phyloP scores from a whole-genome alignment of 2,113 vertebrate species.

The Alouatta palliata region DNA sequence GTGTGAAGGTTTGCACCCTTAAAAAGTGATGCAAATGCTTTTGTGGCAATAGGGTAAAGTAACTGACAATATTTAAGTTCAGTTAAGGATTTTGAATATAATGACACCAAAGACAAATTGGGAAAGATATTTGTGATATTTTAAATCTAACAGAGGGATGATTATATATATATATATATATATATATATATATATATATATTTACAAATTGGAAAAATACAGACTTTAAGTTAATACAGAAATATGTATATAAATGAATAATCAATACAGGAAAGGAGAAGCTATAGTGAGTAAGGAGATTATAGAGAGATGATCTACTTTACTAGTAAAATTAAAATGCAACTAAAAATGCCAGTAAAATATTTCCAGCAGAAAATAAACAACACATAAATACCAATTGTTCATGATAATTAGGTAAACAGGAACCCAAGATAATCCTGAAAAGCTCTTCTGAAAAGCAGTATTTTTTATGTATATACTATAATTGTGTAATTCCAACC shows the following conservation, averaged over 20 bases:
- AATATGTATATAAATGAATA: neutral
- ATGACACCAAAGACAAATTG: neutral
- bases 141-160: neutral
- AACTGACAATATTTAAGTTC: neutral
- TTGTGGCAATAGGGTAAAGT: neutral
- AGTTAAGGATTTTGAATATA: neutral
- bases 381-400: neutral
- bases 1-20: neutral
- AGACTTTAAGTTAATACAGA: neutral
- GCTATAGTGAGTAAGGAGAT: neutral
- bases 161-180: neutral
- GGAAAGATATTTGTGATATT: neutral
- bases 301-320: neutral
- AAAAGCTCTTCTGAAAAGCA: neutral
- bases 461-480: neutral
- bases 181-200: no score
- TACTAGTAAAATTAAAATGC: neutral
- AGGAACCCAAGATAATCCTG: neutral
- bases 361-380: neutral
- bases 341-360: neutral
- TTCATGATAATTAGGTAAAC: neutral
- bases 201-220: neutral
- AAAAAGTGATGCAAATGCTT: neutral
- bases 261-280: neutral
- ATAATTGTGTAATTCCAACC: neutral